Conservation (phyloP, 1,140 invertebrate genomes). For the Cryptotermes secundus region DNA sequence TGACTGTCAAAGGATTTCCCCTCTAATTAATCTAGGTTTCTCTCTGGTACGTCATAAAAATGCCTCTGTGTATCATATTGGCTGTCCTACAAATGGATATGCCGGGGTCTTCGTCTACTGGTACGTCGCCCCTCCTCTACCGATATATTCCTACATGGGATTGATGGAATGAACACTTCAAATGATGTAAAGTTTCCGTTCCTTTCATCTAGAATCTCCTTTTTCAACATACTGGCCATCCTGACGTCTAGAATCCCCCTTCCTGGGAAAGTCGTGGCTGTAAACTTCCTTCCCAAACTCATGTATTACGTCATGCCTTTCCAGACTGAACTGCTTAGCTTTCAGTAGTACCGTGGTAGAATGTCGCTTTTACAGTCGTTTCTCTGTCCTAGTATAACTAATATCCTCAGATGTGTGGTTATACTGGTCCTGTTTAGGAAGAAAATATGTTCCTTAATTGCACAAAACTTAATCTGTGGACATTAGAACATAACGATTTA, state of each 20-base stretch:
- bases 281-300: neutral
- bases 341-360: neutral
- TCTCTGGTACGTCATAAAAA: neutral
- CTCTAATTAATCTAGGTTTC: conserved; percentile 13
- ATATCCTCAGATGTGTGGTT: too few species aligned
- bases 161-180: neutral
- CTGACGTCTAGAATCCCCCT: neutral
- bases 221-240: neutral
- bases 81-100: neutral
- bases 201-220: neutral
- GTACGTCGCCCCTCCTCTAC: neutral
- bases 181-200: neutral
- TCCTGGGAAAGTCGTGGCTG: too few species aligned
- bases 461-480: too few species aligned
- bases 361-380: too few species aligned
- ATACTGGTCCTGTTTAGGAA: too few species aligned
- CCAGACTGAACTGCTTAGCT: neutral
- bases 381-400: too few species aligned
- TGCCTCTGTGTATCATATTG: neutral
- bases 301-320: neutral
- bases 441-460: too few species aligned
- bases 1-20: conserved; percentile 13
- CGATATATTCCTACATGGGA: neutral
- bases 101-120: neutral
- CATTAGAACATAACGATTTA: too few species aligned